A percentile compares a stretch with the other conserved stretches of the same genome.
Conservation (phyloP, 2,797 vertebrate genomes). For the Margarornis squamiger region DNA sequence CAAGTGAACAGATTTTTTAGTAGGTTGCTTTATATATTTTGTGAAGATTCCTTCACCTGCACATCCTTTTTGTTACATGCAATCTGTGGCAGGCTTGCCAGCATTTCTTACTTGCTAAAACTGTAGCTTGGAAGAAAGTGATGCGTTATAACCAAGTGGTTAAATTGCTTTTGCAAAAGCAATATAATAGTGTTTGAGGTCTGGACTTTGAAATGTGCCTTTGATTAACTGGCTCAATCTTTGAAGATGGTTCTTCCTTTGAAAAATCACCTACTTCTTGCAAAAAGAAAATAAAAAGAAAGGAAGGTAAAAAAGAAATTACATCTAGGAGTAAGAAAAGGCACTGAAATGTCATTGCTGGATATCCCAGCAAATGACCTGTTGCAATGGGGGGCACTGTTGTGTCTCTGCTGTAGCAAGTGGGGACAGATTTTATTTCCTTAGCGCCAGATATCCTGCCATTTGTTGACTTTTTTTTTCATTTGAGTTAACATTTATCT, state of each 20-base stretch:
- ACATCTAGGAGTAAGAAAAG: not conserved
- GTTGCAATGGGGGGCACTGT: not conserved
- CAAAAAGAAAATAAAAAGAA: not conserved
- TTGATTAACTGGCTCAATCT: not conserved
- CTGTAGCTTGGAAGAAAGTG: not conserved
- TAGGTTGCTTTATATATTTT: not conserved
- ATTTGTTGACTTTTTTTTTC: slow-evolving; percentile 34
- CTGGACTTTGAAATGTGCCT: slow-evolving; percentile 16
- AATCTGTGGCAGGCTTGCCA: not conserved
- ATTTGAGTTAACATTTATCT: slow-evolving; percentile 48
- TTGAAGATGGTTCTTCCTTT: not conserved
- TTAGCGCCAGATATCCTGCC: not conserved
- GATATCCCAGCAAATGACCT: not conserved
- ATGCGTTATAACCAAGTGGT: not conserved
- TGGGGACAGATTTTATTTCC: not conserved
- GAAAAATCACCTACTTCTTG: not conserved
- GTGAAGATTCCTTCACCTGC: not conserved
- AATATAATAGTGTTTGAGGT: not conserved
- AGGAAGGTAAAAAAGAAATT: not conserved
- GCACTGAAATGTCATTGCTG: not conserved
- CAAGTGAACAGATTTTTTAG: not conserved
- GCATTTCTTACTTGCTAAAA: not conserved
- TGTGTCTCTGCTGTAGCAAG: not conserved
- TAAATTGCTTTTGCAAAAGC: not conserved
- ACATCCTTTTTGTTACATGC: not conserved